A percentile compares a stretch with the other conserved stretches of the same genome.
Conservation (phyloP, 2,888 invertebrate species). For the Campoletis raptor region DNA sequence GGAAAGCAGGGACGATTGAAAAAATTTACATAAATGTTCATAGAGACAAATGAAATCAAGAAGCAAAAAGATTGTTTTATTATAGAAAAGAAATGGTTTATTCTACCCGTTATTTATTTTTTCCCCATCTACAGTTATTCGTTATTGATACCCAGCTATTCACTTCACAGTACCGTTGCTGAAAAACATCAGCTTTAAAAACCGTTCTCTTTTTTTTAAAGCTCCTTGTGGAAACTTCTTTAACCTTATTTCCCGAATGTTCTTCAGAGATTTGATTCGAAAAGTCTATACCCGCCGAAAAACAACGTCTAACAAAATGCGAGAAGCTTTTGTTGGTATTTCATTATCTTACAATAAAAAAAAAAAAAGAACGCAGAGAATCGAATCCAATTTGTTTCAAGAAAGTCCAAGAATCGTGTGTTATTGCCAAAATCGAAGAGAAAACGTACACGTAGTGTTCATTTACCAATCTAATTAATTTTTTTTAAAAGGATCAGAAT, state of each 20-base stretch:
- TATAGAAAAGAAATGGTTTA: slow-evolving; percentile 23
- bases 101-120: neutral
- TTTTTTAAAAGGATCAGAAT: too few relatives aligned
- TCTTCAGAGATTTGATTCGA: slow-evolving; percentile 10
- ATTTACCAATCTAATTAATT: too few relatives aligned
- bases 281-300: neutral
- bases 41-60: neutral
- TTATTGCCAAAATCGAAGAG: too few relatives aligned
- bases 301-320: slow-evolving; percentile 28
- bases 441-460: too few relatives aligned
- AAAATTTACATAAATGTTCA: neutral
- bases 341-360: slow-evolving; percentile 12
- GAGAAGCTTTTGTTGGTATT: slow-evolving; percentile 8
- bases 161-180: slow-evolving; percentile 57
- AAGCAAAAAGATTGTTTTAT: slow-evolving; percentile 33
- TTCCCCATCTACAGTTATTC: neutral
- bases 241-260: slow-evolving; percentile 17
- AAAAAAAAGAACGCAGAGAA: too few relatives aligned
- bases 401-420: too few relatives aligned
- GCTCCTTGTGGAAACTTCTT: slow-evolving; percentile 13
- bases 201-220: slow-evolving; percentile 4
- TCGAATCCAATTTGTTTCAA: too few relatives aligned
- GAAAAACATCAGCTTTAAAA: slow-evolving; percentile 20
- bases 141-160: slow-evolving; percentile 33
- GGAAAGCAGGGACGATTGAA: too few relatives aligned